A percentile compares a stretch with the other conserved stretches of the same genome.
Evolutionary conservation across 2,888 invertebrate genomes (phyloP).

Genomic region (Bellardia pandia): DNA sequence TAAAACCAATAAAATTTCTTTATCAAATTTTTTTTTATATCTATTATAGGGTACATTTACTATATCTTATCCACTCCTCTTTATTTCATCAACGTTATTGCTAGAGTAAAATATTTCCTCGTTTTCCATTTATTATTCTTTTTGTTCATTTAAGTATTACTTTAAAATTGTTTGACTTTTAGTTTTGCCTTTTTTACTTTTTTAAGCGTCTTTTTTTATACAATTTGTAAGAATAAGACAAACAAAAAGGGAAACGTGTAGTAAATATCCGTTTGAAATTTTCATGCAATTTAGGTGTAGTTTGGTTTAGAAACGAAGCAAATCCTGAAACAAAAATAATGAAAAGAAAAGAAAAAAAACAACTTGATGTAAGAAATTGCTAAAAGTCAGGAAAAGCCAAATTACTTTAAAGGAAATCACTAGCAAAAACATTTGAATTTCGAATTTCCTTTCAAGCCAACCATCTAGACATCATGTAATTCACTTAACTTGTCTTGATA

Average conservation of each 20-base stretch:
- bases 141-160: neutral
- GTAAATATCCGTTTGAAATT: conserved; percentile 35
- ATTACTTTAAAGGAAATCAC: conserved; percentile 59
- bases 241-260: neutral
- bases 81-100: neutral
- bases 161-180: neutral
- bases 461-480: conserved; percentile 59
- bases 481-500: conserved; percentile 54
- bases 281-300: conserved; percentile 40
- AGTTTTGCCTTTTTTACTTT: neutral
- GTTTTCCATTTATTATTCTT: conserved; percentile 12
- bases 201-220: neutral
- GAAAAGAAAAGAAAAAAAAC: conserved; percentile 5
- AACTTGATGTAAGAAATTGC: conserved; percentile 30
- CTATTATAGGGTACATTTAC: neutral
- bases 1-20: too few relatives aligned
- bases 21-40: too few relatives aligned
- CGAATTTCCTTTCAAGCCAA: conserved; percentile 62
- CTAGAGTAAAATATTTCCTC: neutral
- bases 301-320: conserved; percentile 20
- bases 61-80: neutral
- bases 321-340: conserved; percentile 1
- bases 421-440: conserved; percentile 60
- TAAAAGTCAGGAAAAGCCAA: conserved; percentile 62
- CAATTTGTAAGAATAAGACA: neutral